Percentiles rank a stretch among this genome's conserved stretches.
Conservation (phyloP, 1,140 invertebrate genomes). For the Homalodisca vitripennis region DNA sequence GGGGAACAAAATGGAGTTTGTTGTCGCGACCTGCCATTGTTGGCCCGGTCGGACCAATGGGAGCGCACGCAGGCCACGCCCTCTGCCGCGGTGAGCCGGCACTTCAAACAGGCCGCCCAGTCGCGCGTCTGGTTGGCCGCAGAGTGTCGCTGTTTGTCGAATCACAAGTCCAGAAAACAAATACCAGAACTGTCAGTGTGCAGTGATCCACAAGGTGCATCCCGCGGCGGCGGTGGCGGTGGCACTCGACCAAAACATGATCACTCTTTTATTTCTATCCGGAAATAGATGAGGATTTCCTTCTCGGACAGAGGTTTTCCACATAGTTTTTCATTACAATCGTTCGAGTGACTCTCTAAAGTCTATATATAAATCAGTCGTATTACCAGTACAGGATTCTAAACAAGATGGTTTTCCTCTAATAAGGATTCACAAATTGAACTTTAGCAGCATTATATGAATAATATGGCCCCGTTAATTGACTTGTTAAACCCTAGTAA, state of each 20-base stretch:
- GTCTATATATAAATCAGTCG: too few species aligned
- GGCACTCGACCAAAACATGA: too few species aligned
- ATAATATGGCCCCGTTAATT: not conserved
- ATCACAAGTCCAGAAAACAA: constrained; percentile 30
- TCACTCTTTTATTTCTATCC: too few species aligned
- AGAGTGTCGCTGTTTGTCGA: constrained; percentile 18
- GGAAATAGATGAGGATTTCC: too few species aligned
- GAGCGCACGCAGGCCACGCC: not conserved
- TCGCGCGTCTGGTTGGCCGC: constrained; percentile 21
- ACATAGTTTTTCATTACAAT: too few species aligned
- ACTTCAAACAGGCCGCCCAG: constrained; percentile 28
- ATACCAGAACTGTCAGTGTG: constrained; percentile 16
- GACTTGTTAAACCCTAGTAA: not conserved
- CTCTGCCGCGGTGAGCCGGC: not conserved
- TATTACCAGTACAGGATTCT: too few species aligned
- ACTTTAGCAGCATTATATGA: not conserved
- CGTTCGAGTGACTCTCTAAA: too few species aligned
- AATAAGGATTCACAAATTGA: too few species aligned
- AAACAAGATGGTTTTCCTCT: too few species aligned
- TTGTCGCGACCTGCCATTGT: constrained; percentile 20
- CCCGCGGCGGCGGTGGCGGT: not conserved
- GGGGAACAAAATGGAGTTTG: constrained; percentile 24
- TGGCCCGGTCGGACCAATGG: constrained; percentile 3
- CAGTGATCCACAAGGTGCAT: not conserved
- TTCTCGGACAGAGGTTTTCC: too few species aligned